A percentile compares a stretch with the other conserved stretches of the same genome.
Evolutionary conservation across 2,888 invertebrate species (phyloP).

Genomic region (Temnothorax unifasciatus): DNA sequence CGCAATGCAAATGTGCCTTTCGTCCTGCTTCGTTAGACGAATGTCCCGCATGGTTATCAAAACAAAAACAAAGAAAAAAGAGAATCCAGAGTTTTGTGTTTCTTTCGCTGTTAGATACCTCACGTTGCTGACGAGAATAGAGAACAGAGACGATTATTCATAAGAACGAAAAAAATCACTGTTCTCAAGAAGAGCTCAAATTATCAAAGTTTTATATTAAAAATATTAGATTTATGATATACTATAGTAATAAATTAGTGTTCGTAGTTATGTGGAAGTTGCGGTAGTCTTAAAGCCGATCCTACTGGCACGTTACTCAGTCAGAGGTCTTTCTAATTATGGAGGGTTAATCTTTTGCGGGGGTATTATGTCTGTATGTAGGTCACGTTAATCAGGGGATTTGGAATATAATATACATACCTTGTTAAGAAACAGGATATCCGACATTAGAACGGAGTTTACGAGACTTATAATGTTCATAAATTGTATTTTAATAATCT

Average conservation of each 20-base stretch:
- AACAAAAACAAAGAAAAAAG: not conserved
- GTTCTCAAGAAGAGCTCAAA: not conserved
- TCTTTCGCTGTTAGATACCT: slow-evolving; percentile 1
- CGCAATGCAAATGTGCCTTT: not conserved
- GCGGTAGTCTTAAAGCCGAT: slow-evolving; percentile 26
- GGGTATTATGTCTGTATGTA: slow-evolving; percentile 49
- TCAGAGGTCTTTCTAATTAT: slow-evolving; percentile 48
- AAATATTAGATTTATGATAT: not conserved
- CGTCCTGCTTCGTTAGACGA: slow-evolving; percentile 23
- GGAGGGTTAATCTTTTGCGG: slow-evolving; percentile 53
- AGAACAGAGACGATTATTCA: not conserved
- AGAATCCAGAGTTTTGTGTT: not conserved
- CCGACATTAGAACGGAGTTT: not conserved
- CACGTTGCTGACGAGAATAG: not conserved
- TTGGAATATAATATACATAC: not conserved
- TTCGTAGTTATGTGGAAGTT: not conserved
- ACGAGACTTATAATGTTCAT: not conserved
- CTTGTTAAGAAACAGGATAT: slow-evolving; percentile 12
- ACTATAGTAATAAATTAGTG: not conserved
- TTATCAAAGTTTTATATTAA: not conserved
- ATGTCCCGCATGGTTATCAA: not conserved
- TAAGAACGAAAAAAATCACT: no score
- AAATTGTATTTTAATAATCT: not conserved
- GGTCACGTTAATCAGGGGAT: slow-evolving; percentile 41
- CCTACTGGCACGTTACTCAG: slow-evolving; percentile 23